Evolutionary conservation across 2,797 vertebrate genomes (phyloP), one percentile per base, ranked within the genome.

Genomic region (Tinamus major): DNA sequence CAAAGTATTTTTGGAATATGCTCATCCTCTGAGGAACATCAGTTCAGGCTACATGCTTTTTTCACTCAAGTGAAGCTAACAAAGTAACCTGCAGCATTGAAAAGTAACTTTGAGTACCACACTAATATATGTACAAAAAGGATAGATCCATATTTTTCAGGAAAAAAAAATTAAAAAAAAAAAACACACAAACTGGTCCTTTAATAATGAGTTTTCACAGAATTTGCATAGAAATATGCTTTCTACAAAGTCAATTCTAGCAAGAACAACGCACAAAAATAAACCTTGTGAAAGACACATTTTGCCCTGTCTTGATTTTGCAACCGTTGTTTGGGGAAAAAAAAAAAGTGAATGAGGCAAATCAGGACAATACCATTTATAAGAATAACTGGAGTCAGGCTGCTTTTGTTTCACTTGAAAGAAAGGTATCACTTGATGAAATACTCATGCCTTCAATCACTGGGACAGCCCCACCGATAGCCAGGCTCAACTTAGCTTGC

Each of bases 391-490:
- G 20, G 51, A 39, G 15, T 31, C 64, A 83, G 26, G 7, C 5
- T 0, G 0, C 9, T 80, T 49, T 58, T 35, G 49, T 6, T 65
- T 67, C 26, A 51, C 6, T 0, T 0, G 33, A 92, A 91, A 87
- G 1, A 56, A 82, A 61, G 3, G 6, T 15, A 90, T 8, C 4
- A 39, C 71, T 76, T 62, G 39, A 59, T 31, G 33, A 74, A 41
- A 20, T 26, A 46, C 0, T 49, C 53, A 76, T 58, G 53, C 17
- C 17, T 44, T 29, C 33, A 68, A 44, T 56, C 67, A 77, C 39
- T 12, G 20, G 16, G 61, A 37, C 19, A 79, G 11, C 59, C 20
- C 6, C 24, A 72, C 44, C 1, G 3, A 46, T 3, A 16, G 35
- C 68, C 31, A 31, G 56, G 31, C 49, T 41, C 39, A 26, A 94